Conservation (phyloP, 1,140 invertebrate species). For the Bombus soroeensis region DNA sequence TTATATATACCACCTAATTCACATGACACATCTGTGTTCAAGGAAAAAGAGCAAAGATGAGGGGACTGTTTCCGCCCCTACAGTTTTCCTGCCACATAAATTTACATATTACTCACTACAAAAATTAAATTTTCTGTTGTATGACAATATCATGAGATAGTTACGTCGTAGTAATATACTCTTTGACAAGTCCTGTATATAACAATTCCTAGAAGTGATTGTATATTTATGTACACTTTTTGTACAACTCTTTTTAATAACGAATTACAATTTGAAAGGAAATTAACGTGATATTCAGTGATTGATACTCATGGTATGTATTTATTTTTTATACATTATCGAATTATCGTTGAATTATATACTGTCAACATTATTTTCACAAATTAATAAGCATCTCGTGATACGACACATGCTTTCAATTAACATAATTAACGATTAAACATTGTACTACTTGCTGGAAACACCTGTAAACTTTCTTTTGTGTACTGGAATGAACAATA, state of each 20-base stretch:
- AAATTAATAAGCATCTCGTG: conserved; percentile 7
- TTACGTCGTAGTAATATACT: not conserved
- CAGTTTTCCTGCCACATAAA: conserved; percentile 11
- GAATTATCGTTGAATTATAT: no score
- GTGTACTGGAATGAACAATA: not conserved
- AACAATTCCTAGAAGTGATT: conserved; percentile 32
- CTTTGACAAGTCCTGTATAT: not conserved
- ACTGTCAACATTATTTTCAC: not conserved
- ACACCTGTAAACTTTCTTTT: not conserved
- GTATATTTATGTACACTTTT: conserved; percentile 19
- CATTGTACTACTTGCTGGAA: not conserved
- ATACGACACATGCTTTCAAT: not conserved
- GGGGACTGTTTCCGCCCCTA: conserved; percentile 36
- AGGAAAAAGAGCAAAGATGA: not conserved
- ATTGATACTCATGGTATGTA: conserved; percentile 58
- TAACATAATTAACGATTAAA: conserved; percentile 9
- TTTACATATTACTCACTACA: not conserved
- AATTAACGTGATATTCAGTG: conserved; percentile 52
- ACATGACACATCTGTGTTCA: conserved; percentile 31
- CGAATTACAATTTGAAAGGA: conserved; percentile 35
- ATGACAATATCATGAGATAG: conserved; percentile 53
- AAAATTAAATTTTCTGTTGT: conserved; percentile 1
- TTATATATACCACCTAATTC: conserved; percentile 9
- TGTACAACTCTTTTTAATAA: conserved; percentile 24
- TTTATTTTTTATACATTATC: not conserved